A percentile compares a stretch with the other conserved stretches of the same genome.
Conservation (phyloP, 30 jellyfish, hydroid and myxozoan genomes). For the Hydractinia symbiolongicarpus region DNA sequence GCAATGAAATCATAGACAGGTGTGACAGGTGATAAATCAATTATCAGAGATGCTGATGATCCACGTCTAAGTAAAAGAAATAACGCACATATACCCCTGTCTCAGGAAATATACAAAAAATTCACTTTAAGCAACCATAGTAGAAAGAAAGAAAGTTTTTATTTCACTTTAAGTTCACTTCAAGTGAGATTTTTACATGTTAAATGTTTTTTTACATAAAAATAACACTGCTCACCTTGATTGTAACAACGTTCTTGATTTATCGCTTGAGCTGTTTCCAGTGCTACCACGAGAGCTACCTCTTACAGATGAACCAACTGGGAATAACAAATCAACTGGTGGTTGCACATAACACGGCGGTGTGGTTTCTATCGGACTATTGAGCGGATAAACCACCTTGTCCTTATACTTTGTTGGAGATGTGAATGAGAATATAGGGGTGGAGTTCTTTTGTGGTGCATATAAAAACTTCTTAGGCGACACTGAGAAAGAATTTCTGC, state of each 20-base stretch:
- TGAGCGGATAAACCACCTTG: slow-evolving; percentile 24
- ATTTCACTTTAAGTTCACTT: too few relatives aligned
- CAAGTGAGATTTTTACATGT: too few relatives aligned
- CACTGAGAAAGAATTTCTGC: slow-evolving; percentile 19
- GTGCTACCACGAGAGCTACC: neutral
- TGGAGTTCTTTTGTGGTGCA: slow-evolving; percentile 32
- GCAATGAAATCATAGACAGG: slow-evolving; percentile 24
- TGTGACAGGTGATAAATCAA: slow-evolving; percentile 59
- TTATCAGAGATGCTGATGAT: slow-evolving; percentile 82
- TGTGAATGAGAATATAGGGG: slow-evolving; percentile 33
- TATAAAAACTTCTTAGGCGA: slow-evolving; percentile 30
- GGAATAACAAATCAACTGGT: slow-evolving; percentile 29
- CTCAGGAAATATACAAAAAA: too few relatives aligned
- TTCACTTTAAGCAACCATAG: too few relatives aligned
- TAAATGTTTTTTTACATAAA: too few relatives aligned
- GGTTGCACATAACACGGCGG: slow-evolving; percentile 40
- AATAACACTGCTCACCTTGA: slow-evolving; percentile 17
- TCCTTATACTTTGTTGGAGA: slow-evolving; percentile 28
- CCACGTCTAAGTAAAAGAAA: slow-evolving; percentile 66
- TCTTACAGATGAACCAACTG: slow-evolving; percentile 10
- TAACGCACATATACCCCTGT: too few relatives aligned
- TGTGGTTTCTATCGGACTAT: slow-evolving; percentile 37
- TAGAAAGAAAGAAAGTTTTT: too few relatives aligned
- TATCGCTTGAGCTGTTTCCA: slow-evolving; percentile 28
- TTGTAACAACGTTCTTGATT: slow-evolving; percentile 18